Base-by-base conservation (phyloP, 2,888 invertebrate species). In the Phyto melanocephala region DNA sequence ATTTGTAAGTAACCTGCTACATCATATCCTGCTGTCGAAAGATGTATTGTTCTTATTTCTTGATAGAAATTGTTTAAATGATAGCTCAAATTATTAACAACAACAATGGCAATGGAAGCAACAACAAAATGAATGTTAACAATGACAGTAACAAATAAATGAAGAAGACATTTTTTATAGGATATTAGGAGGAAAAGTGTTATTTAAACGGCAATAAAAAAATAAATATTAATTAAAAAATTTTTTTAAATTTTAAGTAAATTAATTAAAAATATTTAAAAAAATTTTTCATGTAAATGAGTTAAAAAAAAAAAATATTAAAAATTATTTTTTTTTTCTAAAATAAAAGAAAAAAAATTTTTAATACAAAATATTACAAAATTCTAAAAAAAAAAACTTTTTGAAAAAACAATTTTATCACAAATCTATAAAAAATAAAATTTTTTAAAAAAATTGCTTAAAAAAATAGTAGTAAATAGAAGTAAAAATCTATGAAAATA, bases 11-110 rank as follows among this genome's bases (percentile, higher is more conserved):
- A 77, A 81, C 77, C 77, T 77, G 81, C 77, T 77, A 56, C 72
- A 77, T 81, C 71, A 81, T 56, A 77, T 81, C 81, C 81, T 81
- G 77, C 54, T 72, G 52, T 56, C 67, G 56, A 56, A 77, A 28
- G 67, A 47, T 8, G 42, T 60, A 81, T 81, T 81, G 71, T 81
- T 72, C 72, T 24, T 65, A 65, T 52, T 70, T 60, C 70, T 71
- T 72, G 60, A 65, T 67, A 67, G 50, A 42, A 60, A 72, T 42
- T 11, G 13, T 22, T 60, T 50, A 40, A 65, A 70, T 80, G 70
- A 75, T 45, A 52, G 63, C 70, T 80, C 28, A 63, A 63, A 63
- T 75, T 80, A 50, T 80, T 33, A 40, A 65, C 60, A 80, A 47
- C 24, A 72, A 56, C 7, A 74, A 67, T 20, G 63, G 35, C 35